Base-by-base conservation (phyloP, 2,888 invertebrate genomes). In the Trissonchulus sp. region DNA sequence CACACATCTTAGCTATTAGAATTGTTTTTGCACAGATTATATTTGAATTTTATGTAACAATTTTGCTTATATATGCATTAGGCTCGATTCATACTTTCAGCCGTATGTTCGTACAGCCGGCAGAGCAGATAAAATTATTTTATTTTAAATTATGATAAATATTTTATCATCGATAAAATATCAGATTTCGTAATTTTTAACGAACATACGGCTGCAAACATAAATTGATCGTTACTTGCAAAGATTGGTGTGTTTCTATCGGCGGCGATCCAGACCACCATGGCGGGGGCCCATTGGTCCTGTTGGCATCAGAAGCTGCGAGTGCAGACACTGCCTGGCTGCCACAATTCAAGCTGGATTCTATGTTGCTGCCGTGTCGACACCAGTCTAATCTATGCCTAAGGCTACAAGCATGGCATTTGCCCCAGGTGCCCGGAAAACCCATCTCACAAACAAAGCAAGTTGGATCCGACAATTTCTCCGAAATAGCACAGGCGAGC, bases 381-480 rank as follows among this genome's bases (percentile, higher is more conserved):
- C 48, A 48, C 48, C 48, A 48, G 48, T 48, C 48, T 48, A 48
- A 23, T 48, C 48, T 48, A 48, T 48, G 48, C 48, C 48, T 48
- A 23, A 48, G 48, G 23, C 48, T 48, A 48, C 48, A 48, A 23
- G 48, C 48, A 48, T 48, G 48, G 23, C 48, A 48, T 48, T 48
- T 48, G 48, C 8, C 48, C 48, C 48, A 48, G 48, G 48, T 48
- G 48, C 23, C 48, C 8, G 48, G 48, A 48, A 48, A 23, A 48
- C 48, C 48, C 23, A 23, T 48, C 8, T 48, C 48, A 48, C 48
- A 48, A 8, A 48, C 48, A 48, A 48, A 48, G 48, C 48, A 48
- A 48, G 48, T 48, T 48, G 48, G 48, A 48, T 48, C 48, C 48
- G 23, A 48, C 48, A 48, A 23, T 48, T 48, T 48, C 48, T 48